phyloP scores from a whole-genome alignment of 2,113 vertebrate genomes.

The Sylvietta virens region DNA sequence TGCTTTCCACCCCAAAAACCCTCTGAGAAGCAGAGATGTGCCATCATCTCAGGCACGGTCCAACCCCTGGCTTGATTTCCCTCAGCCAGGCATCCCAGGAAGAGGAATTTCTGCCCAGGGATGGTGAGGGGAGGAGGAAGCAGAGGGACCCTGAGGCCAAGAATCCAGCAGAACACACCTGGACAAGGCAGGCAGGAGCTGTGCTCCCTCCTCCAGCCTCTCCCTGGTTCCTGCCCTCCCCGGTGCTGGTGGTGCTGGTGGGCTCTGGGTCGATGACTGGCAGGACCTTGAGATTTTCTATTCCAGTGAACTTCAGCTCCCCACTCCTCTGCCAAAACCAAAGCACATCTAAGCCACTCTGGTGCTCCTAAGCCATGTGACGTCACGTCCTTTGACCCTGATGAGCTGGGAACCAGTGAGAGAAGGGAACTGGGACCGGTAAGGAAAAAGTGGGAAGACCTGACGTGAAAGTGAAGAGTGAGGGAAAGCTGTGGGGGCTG shows the following conservation, averaged over 20 bases:
- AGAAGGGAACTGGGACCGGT: neutral
- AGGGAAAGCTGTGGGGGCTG: neutral
- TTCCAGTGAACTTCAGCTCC: neutral
- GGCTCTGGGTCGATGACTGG: neutral
- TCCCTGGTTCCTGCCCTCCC: neutral
- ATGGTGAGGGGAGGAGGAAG: neutral
- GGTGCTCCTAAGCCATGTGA: accelerated
- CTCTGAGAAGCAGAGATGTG: neutral
- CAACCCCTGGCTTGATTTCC: neutral
- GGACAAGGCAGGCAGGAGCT: accelerated
- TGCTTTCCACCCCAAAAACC: neutral
- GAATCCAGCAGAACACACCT: neutral
- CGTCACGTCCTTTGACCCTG: accelerated
- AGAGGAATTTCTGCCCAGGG: neutral
- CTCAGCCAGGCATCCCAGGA: neutral
- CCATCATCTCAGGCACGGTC: neutral
- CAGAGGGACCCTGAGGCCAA: neutral
- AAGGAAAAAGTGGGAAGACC: neutral
- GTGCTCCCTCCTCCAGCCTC: accelerated
- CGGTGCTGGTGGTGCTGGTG: neutral
- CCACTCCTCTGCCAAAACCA: neutral
- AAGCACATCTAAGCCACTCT: neutral
- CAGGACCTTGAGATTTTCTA: neutral
- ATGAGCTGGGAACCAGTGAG: neutral
- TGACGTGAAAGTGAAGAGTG: neutral